These are phyloP conservation scores for Heterocephalus glaber DNA, from an alignment of 2,113 vertebrate species.

Conservation along the genomic window DNA sequence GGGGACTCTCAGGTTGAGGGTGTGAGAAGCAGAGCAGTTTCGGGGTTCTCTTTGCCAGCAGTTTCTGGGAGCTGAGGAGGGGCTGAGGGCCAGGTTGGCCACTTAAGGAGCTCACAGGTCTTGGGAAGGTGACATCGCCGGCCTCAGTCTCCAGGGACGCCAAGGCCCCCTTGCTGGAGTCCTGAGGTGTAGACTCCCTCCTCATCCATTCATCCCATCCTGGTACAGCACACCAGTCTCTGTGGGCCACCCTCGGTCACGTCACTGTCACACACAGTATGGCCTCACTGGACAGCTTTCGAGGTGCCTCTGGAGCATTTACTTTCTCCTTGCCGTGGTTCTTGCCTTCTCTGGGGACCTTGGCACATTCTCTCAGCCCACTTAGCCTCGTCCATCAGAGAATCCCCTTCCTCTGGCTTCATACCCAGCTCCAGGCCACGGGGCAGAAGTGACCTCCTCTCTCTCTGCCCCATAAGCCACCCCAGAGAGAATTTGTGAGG, in stretches of 20 bases:
- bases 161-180: neutral
- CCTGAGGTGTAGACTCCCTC: neutral
- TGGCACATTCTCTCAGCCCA: neutral
- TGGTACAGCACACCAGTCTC: rapidly evolving
- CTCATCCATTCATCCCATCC: rapidly evolving
- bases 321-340: rapidly evolving
- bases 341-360: neutral
- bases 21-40: no score
- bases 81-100: rapidly evolving
- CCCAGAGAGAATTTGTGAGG: rapidly evolving
- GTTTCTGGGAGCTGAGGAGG: neutral
- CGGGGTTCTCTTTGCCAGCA: neutral
- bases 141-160: neutral
- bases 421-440: neutral
- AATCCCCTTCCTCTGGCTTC: neutral
- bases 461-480: neutral
- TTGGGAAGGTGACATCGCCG: neutral
- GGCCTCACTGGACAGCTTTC: neutral
- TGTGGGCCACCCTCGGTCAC: rapidly evolving
- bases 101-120: rapidly evolving
- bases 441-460: neutral
- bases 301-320: rapidly evolving
- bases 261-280: rapidly evolving
- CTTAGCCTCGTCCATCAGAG: neutral
- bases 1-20: no score